Percentiles rank a stretch among this genome's conserved stretches.
Evolutionary conservation across 2,113 vertebrate genomes (phyloP).

Genomic region (Hippolais icterina): DNA sequence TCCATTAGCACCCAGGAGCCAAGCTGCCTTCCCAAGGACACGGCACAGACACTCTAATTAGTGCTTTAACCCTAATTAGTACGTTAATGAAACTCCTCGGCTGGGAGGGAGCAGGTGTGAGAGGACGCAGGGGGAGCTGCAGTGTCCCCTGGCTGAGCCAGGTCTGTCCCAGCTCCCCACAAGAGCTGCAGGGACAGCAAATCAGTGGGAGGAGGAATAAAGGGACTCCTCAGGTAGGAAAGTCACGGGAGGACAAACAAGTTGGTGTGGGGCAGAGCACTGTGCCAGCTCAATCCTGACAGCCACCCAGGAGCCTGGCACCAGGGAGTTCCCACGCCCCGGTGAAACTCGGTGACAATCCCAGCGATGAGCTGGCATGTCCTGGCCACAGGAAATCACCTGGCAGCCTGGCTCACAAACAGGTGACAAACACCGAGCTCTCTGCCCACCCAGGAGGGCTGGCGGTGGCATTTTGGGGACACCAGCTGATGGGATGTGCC

Average conservation of each 20-base stretch:
- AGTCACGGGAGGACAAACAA: neutral
- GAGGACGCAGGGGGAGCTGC: neutral
- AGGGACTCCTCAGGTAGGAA: neutral
- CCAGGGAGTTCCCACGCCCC: neutral
- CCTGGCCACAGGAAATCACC: neutral
- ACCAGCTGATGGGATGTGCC: rapidly evolving
- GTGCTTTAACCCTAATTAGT: slow-evolving; percentile 3
- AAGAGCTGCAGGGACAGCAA: neutral
- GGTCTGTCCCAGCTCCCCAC: neutral
- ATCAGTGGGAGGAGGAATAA: neutral
- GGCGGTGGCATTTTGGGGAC: neutral
- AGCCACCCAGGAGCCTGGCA: neutral
- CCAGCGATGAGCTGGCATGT: neutral
- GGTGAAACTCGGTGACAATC: neutral
- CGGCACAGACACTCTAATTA: slow-evolving; percentile 4
- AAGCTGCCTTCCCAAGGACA: neutral
- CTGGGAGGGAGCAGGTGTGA: neutral
- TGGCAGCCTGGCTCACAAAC: neutral
- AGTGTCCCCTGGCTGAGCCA: neutral
- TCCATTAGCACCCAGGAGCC: neutral
- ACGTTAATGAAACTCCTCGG: neutral
- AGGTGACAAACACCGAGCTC: neutral
- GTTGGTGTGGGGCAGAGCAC: neutral
- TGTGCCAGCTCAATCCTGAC: neutral
- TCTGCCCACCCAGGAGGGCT: neutral